phyloP scores from a whole-genome alignment of 2,113 vertebrate species.

The Arothron firmamentum region DNA sequence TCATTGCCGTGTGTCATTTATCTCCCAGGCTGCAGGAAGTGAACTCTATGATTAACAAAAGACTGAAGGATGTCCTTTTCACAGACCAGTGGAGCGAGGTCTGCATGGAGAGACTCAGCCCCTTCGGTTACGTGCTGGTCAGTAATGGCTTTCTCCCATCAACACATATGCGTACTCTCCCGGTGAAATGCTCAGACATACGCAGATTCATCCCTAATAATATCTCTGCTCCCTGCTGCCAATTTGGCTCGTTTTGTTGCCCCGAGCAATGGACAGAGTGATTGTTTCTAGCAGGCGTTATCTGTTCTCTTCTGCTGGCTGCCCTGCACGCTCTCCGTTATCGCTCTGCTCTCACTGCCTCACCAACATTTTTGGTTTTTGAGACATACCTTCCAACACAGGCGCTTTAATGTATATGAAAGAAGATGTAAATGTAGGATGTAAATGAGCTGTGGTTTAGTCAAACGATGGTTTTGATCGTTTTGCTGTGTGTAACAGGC shows the following conservation, averaged over 20 bases:
- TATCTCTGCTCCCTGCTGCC: slow-evolving; percentile 28
- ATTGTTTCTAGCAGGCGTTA: slow-evolving; percentile 44
- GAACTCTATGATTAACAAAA: slow-evolving; percentile 96
- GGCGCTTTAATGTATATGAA: too few relatives aligned
- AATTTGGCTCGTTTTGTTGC: slow-evolving; percentile 43
- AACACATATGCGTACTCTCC: slow-evolving; percentile 34
- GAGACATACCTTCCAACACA: too few relatives aligned
- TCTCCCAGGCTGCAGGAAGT: slow-evolving; percentile 90
- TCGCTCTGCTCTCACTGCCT: neutral
- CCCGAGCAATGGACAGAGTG: slow-evolving; percentile 37
- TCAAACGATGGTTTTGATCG: too few relatives aligned
- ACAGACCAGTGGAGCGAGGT: slow-evolving; percentile 97
- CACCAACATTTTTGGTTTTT: too few relatives aligned
- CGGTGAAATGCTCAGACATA: slow-evolving; percentile 12
- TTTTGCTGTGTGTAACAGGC: neutral
- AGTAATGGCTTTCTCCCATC: slow-evolving; percentile 56
- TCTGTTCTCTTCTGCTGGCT: slow-evolving; percentile 37
- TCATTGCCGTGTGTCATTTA: slow-evolving; percentile 39
- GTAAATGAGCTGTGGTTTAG: too few relatives aligned
- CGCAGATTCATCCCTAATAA: slow-evolving; percentile 14
- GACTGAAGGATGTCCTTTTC: slow-evolving; percentile 95
- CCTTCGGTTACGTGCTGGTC: slow-evolving; percentile 94
- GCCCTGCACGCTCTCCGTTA: slow-evolving; percentile 18
- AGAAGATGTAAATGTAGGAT: too few relatives aligned
- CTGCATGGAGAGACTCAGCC: slow-evolving; percentile 93